Conservation (phyloP, 2,113 vertebrate species). For the Sarotherodon lohbergeri region DNA sequence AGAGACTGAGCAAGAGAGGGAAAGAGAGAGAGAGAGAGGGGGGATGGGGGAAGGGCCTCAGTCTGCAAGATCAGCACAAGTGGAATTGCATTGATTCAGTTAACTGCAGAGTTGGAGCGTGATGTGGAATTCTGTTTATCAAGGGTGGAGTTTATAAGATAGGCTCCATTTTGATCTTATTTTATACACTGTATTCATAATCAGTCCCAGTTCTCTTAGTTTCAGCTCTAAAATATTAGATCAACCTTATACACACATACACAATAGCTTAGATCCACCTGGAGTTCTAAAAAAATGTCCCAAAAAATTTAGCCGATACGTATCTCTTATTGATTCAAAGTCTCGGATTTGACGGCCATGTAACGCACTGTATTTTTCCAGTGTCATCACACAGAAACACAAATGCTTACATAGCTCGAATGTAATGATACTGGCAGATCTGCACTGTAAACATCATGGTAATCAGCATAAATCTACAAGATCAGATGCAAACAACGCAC, state of each 20-base stretch:
- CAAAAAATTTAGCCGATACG: background rate
- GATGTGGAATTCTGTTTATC: constrained; percentile 72
- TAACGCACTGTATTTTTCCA: background rate
- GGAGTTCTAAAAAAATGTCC: background rate
- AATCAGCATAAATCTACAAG: constrained; percentile 36
- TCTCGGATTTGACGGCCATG: background rate
- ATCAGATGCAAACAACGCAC: constrained; percentile 28
- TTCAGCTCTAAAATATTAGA: background rate
- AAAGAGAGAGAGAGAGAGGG: background rate
- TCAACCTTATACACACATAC: background rate
- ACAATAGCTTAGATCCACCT: background rate
- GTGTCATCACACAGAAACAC: background rate
- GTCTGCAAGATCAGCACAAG: constrained; percentile 77
- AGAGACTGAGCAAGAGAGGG: background rate
- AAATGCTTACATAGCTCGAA: background rate
- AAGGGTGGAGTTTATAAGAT: constrained; percentile 64
- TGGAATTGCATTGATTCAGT: constrained; percentile 78
- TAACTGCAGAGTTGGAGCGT: constrained; percentile 75
- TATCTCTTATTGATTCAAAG: background rate
- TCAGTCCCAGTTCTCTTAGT: constrained; percentile 20
- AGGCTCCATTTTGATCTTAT: constrained; percentile 60
- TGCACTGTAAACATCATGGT: constrained; percentile 12
- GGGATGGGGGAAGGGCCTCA: constrained; percentile 64
- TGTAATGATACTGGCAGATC: background rate
- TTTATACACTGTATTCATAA: constrained; percentile 49